Percentiles rank a stretch among this genome's conserved stretches.
Conservation (phyloP, 2,113 vertebrate species). For the Nothocercus julius region DNA sequence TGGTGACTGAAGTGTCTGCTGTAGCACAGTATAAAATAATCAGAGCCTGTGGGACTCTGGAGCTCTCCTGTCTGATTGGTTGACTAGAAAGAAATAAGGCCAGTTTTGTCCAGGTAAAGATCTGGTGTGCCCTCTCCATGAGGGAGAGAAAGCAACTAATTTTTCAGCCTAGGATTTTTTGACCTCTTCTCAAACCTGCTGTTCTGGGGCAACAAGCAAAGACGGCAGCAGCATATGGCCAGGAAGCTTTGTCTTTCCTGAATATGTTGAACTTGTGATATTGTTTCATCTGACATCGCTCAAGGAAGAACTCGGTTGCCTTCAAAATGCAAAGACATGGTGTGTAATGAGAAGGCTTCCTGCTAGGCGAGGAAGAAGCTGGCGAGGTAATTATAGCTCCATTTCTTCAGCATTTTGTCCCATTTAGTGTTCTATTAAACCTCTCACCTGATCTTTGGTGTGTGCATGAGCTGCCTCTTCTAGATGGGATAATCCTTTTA, state of each 20-base stretch:
- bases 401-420: constrained; percentile 35
- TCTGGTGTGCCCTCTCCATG: background rate
- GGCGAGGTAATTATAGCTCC: background rate
- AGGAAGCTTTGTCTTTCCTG: background rate
- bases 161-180: background rate
- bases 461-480: constrained; percentile 42
- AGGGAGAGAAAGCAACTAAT: background rate
- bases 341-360: background rate
- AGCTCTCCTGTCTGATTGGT: constrained; percentile 25
- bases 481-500: constrained; percentile 42
- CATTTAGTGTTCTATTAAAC: constrained; percentile 56
- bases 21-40: constrained; percentile 19
- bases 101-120: background rate
- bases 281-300: background rate
- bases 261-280: background rate
- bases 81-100: constrained; percentile 29
- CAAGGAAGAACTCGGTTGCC: background rate
- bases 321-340: background rate
- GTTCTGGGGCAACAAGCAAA: background rate
- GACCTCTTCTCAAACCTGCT: background rate
- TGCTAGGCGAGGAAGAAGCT: constrained; percentile 23
- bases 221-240: background rate
- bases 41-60: constrained; percentile 21
- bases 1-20: constrained; percentile 28
- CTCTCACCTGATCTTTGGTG: constrained; percentile 48